A percentile compares a stretch with the other conserved stretches of the same genome.
These are phyloP conservation scores for Stenichneumon culpator DNA, from an alignment of 2,888 invertebrate species.

Conservation along the genomic window DNA sequence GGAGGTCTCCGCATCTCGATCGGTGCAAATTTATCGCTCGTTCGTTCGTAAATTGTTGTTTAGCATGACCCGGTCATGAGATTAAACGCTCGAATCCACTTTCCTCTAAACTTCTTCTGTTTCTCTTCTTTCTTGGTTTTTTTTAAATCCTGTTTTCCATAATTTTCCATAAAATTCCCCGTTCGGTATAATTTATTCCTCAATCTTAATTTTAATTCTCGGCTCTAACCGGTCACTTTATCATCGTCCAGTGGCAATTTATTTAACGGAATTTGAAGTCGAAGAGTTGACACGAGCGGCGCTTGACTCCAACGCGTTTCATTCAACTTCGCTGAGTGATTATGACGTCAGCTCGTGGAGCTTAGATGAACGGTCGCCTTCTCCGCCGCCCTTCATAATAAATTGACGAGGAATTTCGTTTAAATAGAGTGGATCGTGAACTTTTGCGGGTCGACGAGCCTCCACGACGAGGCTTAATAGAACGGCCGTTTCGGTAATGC, in stretches of 20 bases:
- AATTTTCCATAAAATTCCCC: too few relatives aligned
- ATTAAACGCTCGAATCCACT: background rate
- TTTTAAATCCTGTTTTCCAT: background rate
- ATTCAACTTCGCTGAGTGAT: background rate
- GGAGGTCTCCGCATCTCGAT: background rate
- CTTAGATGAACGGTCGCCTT: slow-evolving; percentile 2
- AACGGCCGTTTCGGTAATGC: background rate
- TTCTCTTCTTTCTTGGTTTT: background rate
- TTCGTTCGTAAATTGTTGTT: background rate
- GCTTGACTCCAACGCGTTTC: background rate
- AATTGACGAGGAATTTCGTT: slow-evolving; percentile 59
- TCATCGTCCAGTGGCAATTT: slow-evolving; percentile 9
- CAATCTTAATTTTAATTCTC: background rate
- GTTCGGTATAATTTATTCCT: background rate
- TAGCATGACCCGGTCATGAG: too few relatives aligned
- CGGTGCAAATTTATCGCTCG: slow-evolving; percentile 3
- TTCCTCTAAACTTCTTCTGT: too few relatives aligned
- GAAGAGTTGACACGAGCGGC: background rate
- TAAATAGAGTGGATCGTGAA: slow-evolving; percentile 27
- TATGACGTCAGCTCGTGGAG: background rate
- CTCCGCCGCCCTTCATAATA: slow-evolving; percentile 23
- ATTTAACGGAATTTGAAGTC: background rate
- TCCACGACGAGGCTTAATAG: slow-evolving; percentile 32
- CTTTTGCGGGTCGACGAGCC: slow-evolving; percentile 15
- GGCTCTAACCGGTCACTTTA: background rate